Evolutionary conservation across 1,140 invertebrate species (phyloP), one percentile per base, ranked within the genome.

Genomic region (Augochlora pura): DNA sequence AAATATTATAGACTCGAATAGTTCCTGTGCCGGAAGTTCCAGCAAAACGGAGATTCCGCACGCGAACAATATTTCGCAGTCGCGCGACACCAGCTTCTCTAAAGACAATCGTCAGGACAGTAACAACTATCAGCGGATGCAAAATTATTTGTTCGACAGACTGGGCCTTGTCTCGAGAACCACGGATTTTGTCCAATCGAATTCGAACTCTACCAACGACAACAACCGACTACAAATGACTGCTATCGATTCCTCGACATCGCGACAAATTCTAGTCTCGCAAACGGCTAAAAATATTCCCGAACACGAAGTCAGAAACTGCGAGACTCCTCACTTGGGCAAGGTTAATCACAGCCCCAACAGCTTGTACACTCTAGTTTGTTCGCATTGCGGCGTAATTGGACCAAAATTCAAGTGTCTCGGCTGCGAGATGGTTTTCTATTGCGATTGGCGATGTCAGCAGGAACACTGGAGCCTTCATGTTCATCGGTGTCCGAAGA

Each of bases 371-470:
- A 88, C 62, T 73, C 46, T 81, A 2, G 42, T 70, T 21, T 92
- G 91, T 27, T 91, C 79, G 0, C 88, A 90, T 67, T 92, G 91
- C 46, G 89, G 89, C 14, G 9, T 49, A 0, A 52, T n/a, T 0
- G 89, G 86, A 1, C 82, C 89, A 0, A 77, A 86, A 52, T 92
- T 91, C 63, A 91, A 91, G 54, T 93, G 92, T 72, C 84, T 92
- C 5, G 91, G 91, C 0, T 93, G 92, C 59, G 89, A 91, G 46
- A 80, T 80, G 8, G 87, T 86, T 0, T 88, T 88, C 80, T 93
- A 93, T n/a, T 93, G 92, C 63, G 87, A 92, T 54, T 87, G 90
- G 77, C 74, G 72, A 18, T 93, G 91, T 69, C 92, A 93, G 80
- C 65, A 85, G 18, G 87, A 87, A 39, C 92, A 93, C 39, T 93